Conservation (phyloP, 2,113 vertebrate genomes). For the Mastomys natalensis region DNA sequence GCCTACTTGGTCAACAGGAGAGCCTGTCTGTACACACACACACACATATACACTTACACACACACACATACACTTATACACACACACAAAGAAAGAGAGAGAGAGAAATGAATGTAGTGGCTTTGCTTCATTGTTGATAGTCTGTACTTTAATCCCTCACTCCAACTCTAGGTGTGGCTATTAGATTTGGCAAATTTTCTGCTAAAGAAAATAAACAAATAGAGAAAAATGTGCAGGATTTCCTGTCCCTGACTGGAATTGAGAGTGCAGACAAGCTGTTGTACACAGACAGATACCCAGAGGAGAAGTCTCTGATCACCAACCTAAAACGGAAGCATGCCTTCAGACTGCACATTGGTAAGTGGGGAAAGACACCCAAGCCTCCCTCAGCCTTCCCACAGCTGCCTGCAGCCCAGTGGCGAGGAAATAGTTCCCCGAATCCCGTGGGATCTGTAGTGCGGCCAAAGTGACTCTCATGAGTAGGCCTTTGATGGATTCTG, state of each 20-base stretch:
- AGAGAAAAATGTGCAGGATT: slow-evolving; percentile 83
- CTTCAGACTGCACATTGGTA: slow-evolving; percentile 86
- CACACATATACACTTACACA: neutral
- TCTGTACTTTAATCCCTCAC: accelerated
- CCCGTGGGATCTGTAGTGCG: neutral
- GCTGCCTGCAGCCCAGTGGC: accelerated
- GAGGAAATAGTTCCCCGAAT: accelerated
- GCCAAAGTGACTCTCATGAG: neutral
- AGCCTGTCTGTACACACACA: neutral
- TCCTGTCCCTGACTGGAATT: slow-evolving; percentile 83
- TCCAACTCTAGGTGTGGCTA: slow-evolving; percentile 81
- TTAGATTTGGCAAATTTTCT: slow-evolving; percentile 88
- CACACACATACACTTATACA: neutral
- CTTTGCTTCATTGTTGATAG: neutral
- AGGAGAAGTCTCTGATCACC: slow-evolving; percentile 77
- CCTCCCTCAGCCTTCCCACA: neutral
- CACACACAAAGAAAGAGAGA: neutral
- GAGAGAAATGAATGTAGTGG: accelerated
- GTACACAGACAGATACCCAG: slow-evolving; percentile 83
- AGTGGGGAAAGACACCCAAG: neutral
- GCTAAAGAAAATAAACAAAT: slow-evolving; percentile 86
- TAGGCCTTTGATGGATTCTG: neutral
- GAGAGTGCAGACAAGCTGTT: slow-evolving; percentile 87
- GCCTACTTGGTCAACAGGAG: neutral
- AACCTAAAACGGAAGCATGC: slow-evolving; percentile 78